Evolutionary conservation across 2,113 vertebrate species (phyloP).

Genomic region (Dolichallabes microphthalmus): DNA sequence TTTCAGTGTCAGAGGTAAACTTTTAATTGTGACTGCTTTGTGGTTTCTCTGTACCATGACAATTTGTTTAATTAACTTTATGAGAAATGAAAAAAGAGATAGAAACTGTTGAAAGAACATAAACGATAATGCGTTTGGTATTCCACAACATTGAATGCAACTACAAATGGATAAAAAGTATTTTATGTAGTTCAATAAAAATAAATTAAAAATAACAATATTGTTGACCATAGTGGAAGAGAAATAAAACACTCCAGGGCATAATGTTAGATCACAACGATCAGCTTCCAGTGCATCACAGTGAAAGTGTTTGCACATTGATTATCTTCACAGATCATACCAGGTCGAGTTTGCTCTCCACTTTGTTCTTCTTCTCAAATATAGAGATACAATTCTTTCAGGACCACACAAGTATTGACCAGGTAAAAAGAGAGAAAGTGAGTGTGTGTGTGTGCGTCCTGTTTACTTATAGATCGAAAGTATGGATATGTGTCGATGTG

Average conservation of each 20-base stretch:
- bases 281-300: slow-evolving; percentile 11
- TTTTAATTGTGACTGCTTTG: background rate
- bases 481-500: background rate
- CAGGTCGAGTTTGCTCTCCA: slow-evolving; percentile 48
- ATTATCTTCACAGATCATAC: slow-evolving; percentile 49
- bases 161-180: background rate
- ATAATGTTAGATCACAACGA: background rate
- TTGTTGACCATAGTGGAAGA: background rate
- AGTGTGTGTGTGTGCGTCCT: background rate
- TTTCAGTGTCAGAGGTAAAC: background rate
- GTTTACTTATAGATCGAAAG: background rate
- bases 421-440: slow-evolving; percentile 10
- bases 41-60: too few relatives aligned
- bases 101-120: background rate
- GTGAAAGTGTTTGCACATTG: slow-evolving; percentile 45
- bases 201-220: background rate
- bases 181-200: background rate
- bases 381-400: slow-evolving; percentile 43
- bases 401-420: slow-evolving; percentile 49
- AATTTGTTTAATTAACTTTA: background rate
- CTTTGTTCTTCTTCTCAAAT: slow-evolving; percentile 45
- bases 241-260: background rate
- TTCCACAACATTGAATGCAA: background rate
- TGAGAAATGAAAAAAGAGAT: background rate
- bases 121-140: background rate